Evolutionary conservation across 1,140 invertebrate species (phyloP).

Genomic region (Neodiprion lecontei): DNA sequence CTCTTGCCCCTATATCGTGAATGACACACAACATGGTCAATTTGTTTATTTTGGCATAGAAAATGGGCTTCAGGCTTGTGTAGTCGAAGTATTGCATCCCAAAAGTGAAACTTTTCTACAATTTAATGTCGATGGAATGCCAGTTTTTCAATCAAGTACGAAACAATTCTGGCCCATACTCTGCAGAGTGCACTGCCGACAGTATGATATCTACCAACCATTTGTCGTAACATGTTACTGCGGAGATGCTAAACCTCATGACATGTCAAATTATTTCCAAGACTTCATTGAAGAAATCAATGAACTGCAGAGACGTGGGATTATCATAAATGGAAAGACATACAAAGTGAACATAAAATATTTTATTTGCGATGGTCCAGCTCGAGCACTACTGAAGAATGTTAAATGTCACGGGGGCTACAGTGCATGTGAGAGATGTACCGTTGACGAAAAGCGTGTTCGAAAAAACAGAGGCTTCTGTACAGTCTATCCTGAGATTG

Average conservation of each 20-base stretch:
- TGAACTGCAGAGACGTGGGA: constrained; percentile 20
- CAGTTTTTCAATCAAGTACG: constrained; percentile 20
- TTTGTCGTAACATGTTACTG: constrained; percentile 26
- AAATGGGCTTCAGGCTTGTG: constrained; percentile 4
- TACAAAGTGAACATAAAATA: neutral
- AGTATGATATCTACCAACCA: constrained; percentile 23
- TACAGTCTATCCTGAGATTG: too few relatives aligned
- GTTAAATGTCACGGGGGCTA: too few relatives aligned
- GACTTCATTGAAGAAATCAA: constrained; percentile 29
- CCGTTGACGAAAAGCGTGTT: too few relatives aligned
- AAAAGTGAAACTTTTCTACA: constrained; percentile 18
- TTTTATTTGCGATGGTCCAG: neutral
- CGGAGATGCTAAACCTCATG: constrained; percentile 20
- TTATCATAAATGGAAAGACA: constrained; percentile 9
- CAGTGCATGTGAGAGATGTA: too few relatives aligned
- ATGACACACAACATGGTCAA: neutral
- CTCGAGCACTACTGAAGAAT: neutral
- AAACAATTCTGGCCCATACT: constrained; percentile 30
- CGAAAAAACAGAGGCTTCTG: too few relatives aligned
- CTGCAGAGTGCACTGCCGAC: constrained; percentile 19
- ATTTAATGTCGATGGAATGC: constrained; percentile 28
- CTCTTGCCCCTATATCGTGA: constrained; percentile 5
- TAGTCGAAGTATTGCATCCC: constrained; percentile 22
- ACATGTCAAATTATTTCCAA: constrained; percentile 17
- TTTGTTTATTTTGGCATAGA: constrained; percentile 11